Percentiles rank a stretch among this genome's conserved stretches.
Evolutionary conservation across 2,888 invertebrate genomes (phyloP).

Genomic region (Diadegma fenestrale): DNA sequence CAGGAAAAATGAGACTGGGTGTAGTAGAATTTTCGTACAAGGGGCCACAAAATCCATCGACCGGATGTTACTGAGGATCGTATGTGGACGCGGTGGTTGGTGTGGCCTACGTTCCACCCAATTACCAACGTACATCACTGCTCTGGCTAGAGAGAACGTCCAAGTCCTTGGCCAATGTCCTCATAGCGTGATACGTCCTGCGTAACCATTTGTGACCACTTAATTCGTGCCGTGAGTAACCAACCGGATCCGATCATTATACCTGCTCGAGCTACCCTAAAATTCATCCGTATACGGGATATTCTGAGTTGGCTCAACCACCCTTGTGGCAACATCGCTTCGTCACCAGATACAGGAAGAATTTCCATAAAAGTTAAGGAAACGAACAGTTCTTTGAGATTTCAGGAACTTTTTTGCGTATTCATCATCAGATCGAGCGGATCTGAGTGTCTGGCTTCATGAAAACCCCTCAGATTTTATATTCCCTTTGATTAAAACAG

Average conservation of each 20-base stretch:
- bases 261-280: slow-evolving; percentile 74
- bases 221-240: slow-evolving; percentile 74
- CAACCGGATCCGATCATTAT: slow-evolving; percentile 78
- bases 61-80: slow-evolving; percentile 11
- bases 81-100: slow-evolving; percentile 40
- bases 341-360: not conserved
- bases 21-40: slow-evolving; percentile 36
- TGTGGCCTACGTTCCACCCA: slow-evolving; percentile 74
- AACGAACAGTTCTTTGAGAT: not conserved
- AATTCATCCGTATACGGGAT: slow-evolving; percentile 43
- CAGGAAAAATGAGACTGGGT: not conserved
- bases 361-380: not conserved
- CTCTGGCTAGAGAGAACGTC: slow-evolving; percentile 64
- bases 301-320: not conserved
- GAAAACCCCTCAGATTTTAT: too few species aligned
- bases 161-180: slow-evolving; percentile 71
- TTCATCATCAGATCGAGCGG: too few species aligned
- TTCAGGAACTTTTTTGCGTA: not conserved
- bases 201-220: slow-evolving; percentile 79
- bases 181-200: slow-evolving; percentile 67
- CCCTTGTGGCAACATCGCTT: not conserved
- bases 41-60: slow-evolving; percentile 39
- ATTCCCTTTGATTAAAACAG: too few species aligned
- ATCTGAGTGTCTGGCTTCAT: too few species aligned
- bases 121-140: slow-evolving; percentile 73